Percentiles rank a stretch among this genome's conserved stretches.
Conservation (phyloP, 2,888 invertebrate genomes). For the Pecten maximus region DNA sequence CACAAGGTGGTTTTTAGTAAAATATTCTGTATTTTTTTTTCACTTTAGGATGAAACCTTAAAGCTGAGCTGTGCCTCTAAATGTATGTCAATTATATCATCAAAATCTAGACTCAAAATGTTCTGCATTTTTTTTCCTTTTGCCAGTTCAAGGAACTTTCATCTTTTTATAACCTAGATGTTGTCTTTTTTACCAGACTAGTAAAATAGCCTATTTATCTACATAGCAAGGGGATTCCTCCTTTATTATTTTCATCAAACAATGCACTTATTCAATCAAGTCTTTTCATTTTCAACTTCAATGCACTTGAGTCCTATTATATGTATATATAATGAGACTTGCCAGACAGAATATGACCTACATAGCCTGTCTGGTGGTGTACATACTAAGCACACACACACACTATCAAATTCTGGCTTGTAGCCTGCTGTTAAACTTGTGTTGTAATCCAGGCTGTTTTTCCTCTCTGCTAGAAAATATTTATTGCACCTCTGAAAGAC, state of each 20-base stretch:
- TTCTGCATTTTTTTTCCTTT: no score
- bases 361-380: not conserved
- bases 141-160: not conserved
- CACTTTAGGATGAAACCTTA: no score
- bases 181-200: not conserved
- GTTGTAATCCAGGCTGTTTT: not conserved
- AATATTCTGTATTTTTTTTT: no score
- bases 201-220: not conserved
- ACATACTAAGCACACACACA: not conserved
- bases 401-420: not conserved
- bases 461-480: not conserved
- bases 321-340: not conserved
- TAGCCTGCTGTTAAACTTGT: not conserved
- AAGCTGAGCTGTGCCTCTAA: no score
- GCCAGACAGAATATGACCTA: conserved; percentile 14
- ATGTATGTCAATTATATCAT: no score
- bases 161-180: not conserved
- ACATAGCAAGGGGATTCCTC: not conserved
- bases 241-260: conserved; percentile 1
- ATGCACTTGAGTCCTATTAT: conserved; percentile 19
- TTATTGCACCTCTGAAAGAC: not conserved
- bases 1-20: no score
- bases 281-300: conserved; percentile 33
- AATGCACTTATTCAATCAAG: conserved; percentile 23
- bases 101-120: no score